Evolutionary conservation across 2,888 invertebrate genomes (phyloP), one percentile per base, ranked within the genome.

Genomic region (Microchrysa polita): DNA sequence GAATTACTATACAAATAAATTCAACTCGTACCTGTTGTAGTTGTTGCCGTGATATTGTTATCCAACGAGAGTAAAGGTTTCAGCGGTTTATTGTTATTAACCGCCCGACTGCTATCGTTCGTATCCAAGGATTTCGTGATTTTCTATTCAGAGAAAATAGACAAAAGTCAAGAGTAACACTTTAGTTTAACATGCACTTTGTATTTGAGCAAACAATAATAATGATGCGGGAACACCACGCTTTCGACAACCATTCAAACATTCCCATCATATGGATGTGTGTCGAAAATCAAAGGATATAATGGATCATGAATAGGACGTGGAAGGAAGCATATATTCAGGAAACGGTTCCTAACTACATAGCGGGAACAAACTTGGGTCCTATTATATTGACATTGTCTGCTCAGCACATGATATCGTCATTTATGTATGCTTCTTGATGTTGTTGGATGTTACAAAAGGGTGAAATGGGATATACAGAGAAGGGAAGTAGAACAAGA

Each of bases 121-220:
- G 82, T 82, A 78, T 84, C 84, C 79, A 84, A 79, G 53, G 84
- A 84, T 79, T 84, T 84, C 71, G 82, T 81, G 77, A 80, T 80
- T 81, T 84, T 84, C 84, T 84, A 81, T 40, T 81, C 80, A 76
- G 27, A 76, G 27, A 9, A 18, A 69, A 44, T 65, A 44, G 34
- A 61, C 52, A 65, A 48, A 34, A 55, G 40, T 53, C 20, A 16
- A 65, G n/a, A n/a, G 34, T 55, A 14, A n/a, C 48, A 48, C 48
- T 48, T 48, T n/a, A 48, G 48, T 12, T 48, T 34, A 34, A 34
- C 27, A 34, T 34, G 27, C 27, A 34, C 48, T n/a, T 48, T 12
- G 42, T 42, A 42, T 7, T 9, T 48, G 48, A 34, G 48, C 48
- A 48, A 48, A 48, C 48, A 48, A 48, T 42, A 42, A n/a, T n/a